Evolutionary conservation across 2,113 vertebrate genomes (phyloP).

Genomic region (Nanorana parkeri): DNA sequence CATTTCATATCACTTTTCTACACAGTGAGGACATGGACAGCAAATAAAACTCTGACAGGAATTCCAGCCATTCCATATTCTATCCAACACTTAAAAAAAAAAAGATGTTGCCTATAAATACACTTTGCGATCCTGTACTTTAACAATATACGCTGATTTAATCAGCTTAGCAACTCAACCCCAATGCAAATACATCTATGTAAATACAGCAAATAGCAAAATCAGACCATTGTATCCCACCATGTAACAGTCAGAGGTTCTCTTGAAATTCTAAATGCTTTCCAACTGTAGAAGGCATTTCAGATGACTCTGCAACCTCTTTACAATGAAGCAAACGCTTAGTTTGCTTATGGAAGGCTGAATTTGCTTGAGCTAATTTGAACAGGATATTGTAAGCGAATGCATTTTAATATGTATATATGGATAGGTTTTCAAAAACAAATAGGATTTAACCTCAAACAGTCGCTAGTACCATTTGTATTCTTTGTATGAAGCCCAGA

Average conservation of each 20-base stretch:
- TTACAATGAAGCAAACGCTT: constrained; percentile 30
- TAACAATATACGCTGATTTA: not conserved
- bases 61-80: too few species aligned
- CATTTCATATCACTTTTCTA: too few species aligned
- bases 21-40: too few species aligned
- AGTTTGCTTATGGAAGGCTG: constrained; percentile 49
- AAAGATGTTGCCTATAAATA: too few species aligned
- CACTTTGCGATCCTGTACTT: too few species aligned
- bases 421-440: constrained; percentile 52
- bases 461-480: constrained; percentile 31
- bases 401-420: constrained; percentile 56
- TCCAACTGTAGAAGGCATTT: constrained; percentile 35
- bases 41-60: too few species aligned
- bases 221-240: constrained; percentile 36
- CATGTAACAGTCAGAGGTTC: constrained; percentile 39
- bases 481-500: constrained; percentile 1
- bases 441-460: constrained; percentile 52
- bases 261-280: constrained; percentile 32
- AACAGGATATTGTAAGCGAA: constrained; percentile 51
- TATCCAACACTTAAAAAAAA: too few species aligned
- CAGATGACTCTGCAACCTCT: not conserved
- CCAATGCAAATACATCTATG: constrained; percentile 51
- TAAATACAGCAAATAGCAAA: constrained; percentile 41
- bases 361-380: constrained; percentile 53
- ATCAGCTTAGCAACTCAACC: constrained; percentile 10